Percentiles rank a stretch among this genome's conserved stretches.
Evolutionary conservation across 23 tunicate genomes (phyloP).

Genomic region (Clavelina lepadiformis): DNA sequence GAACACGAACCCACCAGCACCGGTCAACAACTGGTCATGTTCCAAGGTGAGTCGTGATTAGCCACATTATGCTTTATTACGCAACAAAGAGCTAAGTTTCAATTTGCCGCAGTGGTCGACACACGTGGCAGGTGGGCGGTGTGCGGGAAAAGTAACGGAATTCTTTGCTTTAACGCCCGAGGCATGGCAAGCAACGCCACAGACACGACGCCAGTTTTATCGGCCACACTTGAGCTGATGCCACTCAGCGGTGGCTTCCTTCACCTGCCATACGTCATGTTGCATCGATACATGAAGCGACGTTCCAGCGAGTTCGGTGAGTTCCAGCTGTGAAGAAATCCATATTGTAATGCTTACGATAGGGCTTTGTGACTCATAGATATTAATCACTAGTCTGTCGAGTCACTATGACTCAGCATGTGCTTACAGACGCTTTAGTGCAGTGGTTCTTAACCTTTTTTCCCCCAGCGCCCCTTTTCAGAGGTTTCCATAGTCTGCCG

Average conservation of each 20-base stretch:
- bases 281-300: conserved; percentile 78
- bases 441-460: too few relatives aligned
- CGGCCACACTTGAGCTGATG: conserved; percentile 74
- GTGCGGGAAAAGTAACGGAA: conserved; percentile 87
- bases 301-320: conserved; percentile 71
- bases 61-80: not conserved
- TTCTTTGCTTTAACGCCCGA: conserved; percentile 21
- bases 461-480: too few relatives aligned
- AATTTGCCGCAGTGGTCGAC: conserved; percentile 58
- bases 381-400: too few relatives aligned
- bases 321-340: not conserved
- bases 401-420: too few relatives aligned
- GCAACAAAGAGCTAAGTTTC: not conserved
- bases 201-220: conserved; percentile 1
- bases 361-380: too few relatives aligned
- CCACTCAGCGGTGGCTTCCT: conserved; percentile 58
- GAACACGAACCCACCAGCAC: conserved; percentile 64
- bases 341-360: too few relatives aligned
- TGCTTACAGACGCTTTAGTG: too few relatives aligned
- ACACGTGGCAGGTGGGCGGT: conserved; percentile 95
- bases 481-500: too few relatives aligned
- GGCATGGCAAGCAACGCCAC: not conserved
- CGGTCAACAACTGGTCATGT: conserved; percentile 87
- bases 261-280: conserved; percentile 59
- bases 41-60: conserved; percentile 73